Evolutionary conservation across 2,888 invertebrate species (phyloP).

Genomic region (Rotaria macrura): DNA sequence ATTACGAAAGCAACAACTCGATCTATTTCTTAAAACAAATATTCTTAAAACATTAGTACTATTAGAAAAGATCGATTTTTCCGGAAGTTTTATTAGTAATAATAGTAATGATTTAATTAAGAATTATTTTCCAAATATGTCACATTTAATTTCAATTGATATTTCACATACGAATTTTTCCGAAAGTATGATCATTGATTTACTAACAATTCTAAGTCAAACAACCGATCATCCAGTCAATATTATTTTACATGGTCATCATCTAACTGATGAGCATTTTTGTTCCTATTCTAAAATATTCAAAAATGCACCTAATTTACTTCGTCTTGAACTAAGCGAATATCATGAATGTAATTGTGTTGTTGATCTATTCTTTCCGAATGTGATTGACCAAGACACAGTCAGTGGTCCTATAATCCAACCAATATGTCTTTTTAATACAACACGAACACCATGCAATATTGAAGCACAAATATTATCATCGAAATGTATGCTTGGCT

Average conservation of each 20-base stretch:
- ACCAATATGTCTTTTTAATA: neutral
- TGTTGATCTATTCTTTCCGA: neutral
- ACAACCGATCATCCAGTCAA: neutral
- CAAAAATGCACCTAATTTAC: neutral
- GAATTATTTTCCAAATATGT: neutral
- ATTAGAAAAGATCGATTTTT: neutral
- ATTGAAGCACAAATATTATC: neutral
- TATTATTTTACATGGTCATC: neutral
- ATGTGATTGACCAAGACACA: neutral
- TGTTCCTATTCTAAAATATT: neutral
- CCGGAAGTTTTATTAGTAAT: neutral
- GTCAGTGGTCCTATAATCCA: neutral
- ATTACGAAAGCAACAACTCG: neutral
- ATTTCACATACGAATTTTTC: neutral
- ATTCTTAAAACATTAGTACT: neutral
- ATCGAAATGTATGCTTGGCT: neutral
- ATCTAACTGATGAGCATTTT: neutral
- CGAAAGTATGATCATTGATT: neutral
- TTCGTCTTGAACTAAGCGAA: neutral
- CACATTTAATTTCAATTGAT: neutral
- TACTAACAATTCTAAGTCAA: neutral
- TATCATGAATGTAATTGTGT: neutral
- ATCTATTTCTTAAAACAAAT: neutral
- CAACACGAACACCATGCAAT: neutral
- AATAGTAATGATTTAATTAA: neutral